Evolutionary conservation across 2,888 invertebrate genomes (phyloP).

Genomic region (Rotaria socialis): DNA sequence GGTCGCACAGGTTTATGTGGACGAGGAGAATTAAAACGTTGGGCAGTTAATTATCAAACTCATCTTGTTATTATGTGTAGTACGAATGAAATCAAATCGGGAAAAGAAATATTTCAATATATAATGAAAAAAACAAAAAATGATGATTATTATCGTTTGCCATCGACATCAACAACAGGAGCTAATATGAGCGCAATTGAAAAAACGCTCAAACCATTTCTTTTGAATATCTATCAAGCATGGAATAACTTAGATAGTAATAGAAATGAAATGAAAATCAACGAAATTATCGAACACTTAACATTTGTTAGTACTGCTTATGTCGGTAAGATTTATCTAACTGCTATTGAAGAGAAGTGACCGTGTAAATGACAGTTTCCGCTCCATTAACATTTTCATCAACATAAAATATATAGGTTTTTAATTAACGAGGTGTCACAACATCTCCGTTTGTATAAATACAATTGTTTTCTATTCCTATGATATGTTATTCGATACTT

Average conservation of each 20-base stretch:
- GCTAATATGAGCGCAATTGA: not conserved
- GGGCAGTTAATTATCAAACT: constrained; percentile 33
- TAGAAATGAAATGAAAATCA: not conserved
- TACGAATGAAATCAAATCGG: not conserved
- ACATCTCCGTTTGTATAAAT: no score
- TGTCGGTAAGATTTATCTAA: not conserved
- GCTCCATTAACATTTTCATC: no score
- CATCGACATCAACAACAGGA: not conserved
- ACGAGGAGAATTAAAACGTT: not conserved
- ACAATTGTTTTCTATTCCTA: no score
- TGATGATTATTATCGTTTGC: not conserved
- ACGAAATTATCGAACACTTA: not conserved
- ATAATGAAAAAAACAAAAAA: not conserved
- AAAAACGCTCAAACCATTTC: not conserved
- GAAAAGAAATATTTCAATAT: constrained; percentile 8
- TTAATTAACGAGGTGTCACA: no score
- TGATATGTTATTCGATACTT: no score
- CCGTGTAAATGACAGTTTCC: no score
- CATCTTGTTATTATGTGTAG: constrained; percentile 4
- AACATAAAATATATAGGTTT: no score
- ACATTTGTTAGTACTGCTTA: constrained; percentile 23
- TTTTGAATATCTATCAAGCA: not conserved
- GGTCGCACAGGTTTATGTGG: constrained; percentile 30
- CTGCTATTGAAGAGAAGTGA: no score
- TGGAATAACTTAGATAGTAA: not conserved